phyloP scores from a whole-genome alignment of 2,888 invertebrate genomes.

The Apotomis betuletana region DNA sequence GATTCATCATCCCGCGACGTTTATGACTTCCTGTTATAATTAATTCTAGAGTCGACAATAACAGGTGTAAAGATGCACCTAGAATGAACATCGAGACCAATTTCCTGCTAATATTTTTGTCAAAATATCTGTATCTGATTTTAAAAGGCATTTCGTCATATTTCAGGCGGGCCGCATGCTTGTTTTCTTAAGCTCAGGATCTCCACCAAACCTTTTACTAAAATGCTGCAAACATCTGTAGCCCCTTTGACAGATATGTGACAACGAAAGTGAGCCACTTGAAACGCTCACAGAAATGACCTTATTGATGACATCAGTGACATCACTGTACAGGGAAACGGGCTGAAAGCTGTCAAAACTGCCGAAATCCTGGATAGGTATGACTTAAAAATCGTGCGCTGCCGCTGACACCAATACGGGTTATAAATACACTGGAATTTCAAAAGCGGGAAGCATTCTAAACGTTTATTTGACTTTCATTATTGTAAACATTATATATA shows the following conservation, averaged over 20 bases:
- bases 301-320: not conserved
- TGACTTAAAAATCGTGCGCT: slow-evolving; percentile 44
- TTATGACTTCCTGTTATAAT: slow-evolving; percentile 1
- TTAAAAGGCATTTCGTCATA: too few species aligned
- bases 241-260: too few species aligned
- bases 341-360: slow-evolving; percentile 43
- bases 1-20: slow-evolving; percentile 7
- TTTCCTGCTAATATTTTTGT: too few species aligned
- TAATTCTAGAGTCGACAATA: slow-evolving; percentile 8
- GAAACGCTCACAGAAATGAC: too few species aligned
- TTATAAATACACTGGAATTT: slow-evolving; percentile 59
- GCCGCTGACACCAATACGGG: slow-evolving; percentile 62
- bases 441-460: slow-evolving; percentile 50
- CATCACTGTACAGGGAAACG: too few species aligned
- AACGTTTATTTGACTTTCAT: slow-evolving; percentile 38
- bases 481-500: not conserved
- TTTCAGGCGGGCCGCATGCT: too few species aligned
- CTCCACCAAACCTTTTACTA: too few species aligned
- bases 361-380: slow-evolving; percentile 42
- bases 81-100: too few species aligned
- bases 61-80: slow-evolving; percentile 10
- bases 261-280: too few species aligned
- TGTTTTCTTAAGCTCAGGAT: too few species aligned
- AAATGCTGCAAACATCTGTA: too few species aligned
- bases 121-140: too few species aligned